Base-by-base conservation (phyloP, 2,797 vertebrate genomes). In the Danio kyathit region DNA sequence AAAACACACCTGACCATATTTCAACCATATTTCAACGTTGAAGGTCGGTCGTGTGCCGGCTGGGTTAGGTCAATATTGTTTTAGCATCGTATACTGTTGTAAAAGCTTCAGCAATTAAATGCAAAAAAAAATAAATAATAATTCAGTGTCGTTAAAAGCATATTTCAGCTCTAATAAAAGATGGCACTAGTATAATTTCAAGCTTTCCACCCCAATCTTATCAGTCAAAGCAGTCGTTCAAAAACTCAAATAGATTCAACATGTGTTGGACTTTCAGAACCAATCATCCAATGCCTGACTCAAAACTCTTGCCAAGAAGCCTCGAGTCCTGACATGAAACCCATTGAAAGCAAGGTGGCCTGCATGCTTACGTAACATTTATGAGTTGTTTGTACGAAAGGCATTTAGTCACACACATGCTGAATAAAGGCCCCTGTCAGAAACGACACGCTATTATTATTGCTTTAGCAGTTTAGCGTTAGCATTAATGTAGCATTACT, bases 131-230 rank as follows among this genome's bases (percentile, higher is more conserved):
- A n/a, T n/a, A n/a, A 29, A 29, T 29, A 29, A 29, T 29, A 29
- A 29, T 29, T 29, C 3, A n/a, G 29, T 29, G 29, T 29, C 3
- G 29, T 29, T 29, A 29, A 29, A 29, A 29, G 29, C 29, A 29
- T 29, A 3, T 29, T 29, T 38, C 67, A 49, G 44, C 43, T 69
- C 44, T 86, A 87, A 88, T 86, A 69, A 65, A 64, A 56, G 76
- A 86, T 76, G 85, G 16, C 86, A 82, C 77, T 17, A 70, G 80
- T 14, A 43, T 75, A 51, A 60, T 77, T 79, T 43, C 54, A 48
- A 64, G 61, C 77, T 87, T 82, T 84, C 77, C 65, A 56, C 82
- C 83, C 59, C 86, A 82, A 52, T 84, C 75, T 84, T 80, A 88
- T 85, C 79, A 49, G 59, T 66, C 13, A 19, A 63, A 69, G 79